A percentile compares a stretch with the other conserved stretches of the same genome.
Evolutionary conservation across 2,113 vertebrate species (phyloP).

Genomic region (Talpa occidentalis): DNA sequence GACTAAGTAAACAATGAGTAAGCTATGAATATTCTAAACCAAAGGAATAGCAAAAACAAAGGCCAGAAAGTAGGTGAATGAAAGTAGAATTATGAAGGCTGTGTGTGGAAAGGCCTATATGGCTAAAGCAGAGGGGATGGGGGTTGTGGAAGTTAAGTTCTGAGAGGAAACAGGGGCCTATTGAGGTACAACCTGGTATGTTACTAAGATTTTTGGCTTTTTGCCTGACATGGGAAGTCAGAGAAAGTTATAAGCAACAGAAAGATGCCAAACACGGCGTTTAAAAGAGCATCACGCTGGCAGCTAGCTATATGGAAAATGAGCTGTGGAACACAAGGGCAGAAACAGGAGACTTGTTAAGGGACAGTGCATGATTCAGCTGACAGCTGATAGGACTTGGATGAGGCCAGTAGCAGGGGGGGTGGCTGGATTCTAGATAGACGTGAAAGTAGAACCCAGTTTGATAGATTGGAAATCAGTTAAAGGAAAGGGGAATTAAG

Average conservation of each 20-base stretch:
- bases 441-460: background rate
- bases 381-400: background rate
- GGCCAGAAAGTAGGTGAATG: too few relatives aligned
- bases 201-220: background rate
- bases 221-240: background rate
- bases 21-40: background rate
- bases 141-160: background rate
- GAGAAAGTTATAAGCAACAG: background rate
- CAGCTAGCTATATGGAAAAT: background rate
- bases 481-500: background rate
- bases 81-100: background rate
- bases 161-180: background rate
- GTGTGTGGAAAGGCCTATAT: accelerated
- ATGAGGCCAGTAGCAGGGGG: background rate
- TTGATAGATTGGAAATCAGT: background rate
- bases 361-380: background rate
- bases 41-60: background rate
- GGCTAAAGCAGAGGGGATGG: too few relatives aligned
- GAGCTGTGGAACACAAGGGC: background rate
- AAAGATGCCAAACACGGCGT: background rate
- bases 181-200: background rate
- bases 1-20: background rate
- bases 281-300: background rate
- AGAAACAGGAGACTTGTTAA: background rate
- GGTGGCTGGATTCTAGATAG: background rate